Conservation (phyloP, 2,888 invertebrate genomes). For the Heliconius charithonia region DNA sequence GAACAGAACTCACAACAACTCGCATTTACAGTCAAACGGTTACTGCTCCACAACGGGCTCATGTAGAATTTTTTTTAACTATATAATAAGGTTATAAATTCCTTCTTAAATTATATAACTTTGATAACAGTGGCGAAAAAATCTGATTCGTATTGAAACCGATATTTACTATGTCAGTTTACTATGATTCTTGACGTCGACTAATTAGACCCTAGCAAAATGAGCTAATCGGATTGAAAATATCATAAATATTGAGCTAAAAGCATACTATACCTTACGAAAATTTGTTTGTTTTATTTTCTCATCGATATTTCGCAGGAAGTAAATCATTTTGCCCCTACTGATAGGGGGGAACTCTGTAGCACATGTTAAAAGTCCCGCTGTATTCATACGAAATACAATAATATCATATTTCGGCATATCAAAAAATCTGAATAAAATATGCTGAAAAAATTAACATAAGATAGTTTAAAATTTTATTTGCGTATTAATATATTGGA, state of each 20-base stretch:
- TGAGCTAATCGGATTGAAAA: neutral
- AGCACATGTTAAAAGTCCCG: conserved; percentile 86
- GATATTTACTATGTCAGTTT: neutral
- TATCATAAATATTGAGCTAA: neutral
- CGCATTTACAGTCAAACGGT: no score
- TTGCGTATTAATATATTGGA: neutral
- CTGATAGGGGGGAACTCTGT: conserved; percentile 84
- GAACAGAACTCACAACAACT: no score
- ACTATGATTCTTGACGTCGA: no score
- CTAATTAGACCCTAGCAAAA: no score
- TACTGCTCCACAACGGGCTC: no score
- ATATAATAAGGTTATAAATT: no score
- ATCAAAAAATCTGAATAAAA: conserved; percentile 71
- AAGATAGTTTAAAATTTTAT: neutral
- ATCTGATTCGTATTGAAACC: neutral
- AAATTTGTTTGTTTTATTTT: conserved; percentile 85
- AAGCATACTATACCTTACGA: conserved; percentile 57
- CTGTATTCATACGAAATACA: conserved; percentile 85
- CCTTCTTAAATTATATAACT: no score
- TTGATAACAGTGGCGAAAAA: no score
- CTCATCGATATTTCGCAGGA: conserved; percentile 86
- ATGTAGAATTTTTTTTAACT: no score
- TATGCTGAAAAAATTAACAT: conserved; percentile 61
- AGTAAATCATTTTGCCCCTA: conserved; percentile 89
- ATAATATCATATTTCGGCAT: conserved; percentile 73